These are phyloP conservation scores for Anisognathus igniventris DNA, from an alignment of 2,797 vertebrate genomes.

Conservation along the genomic window DNA sequence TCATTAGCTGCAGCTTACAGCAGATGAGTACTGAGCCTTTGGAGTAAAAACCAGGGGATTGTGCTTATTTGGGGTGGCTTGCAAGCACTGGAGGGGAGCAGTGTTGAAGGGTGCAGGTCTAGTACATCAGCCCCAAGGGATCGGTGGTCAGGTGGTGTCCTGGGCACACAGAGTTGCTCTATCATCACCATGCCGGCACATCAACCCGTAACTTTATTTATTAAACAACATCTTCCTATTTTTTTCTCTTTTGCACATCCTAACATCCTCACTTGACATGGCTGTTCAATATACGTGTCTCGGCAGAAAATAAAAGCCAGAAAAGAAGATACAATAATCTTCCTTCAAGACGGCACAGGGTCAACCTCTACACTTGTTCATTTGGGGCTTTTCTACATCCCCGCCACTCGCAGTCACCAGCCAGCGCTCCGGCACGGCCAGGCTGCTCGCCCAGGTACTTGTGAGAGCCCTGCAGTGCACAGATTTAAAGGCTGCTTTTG, in stretches of 20 bases:
- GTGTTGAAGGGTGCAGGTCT: neutral
- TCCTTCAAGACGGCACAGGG: neutral
- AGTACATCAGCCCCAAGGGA: neutral
- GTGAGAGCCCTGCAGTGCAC: neutral
- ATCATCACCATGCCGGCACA: neutral
- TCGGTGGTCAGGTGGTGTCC: neutral
- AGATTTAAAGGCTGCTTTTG: neutral
- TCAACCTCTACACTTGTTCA: neutral
- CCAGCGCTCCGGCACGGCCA: rapidly evolving
- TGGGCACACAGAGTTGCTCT: neutral
- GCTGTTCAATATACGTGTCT: neutral
- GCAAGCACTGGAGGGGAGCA: rapidly evolving
- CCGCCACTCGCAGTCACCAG: neutral
- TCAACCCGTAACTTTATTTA: neutral
- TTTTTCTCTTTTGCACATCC: neutral
- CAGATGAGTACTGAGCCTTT: neutral
- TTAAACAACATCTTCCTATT: neutral
- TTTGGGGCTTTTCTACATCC: neutral
- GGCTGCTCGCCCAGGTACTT: neutral
- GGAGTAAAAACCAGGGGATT: neutral
- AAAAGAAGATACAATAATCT: neutral
- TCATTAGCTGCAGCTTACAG: neutral
- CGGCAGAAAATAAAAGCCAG: neutral
- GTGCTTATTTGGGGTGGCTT: neutral
- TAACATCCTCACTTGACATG: neutral